Percentiles rank a stretch among this genome's conserved stretches.
These are phyloP conservation scores for Drosophila varians DNA, from an alignment of 1,140 invertebrate genomes.

Conservation along the genomic window DNA sequence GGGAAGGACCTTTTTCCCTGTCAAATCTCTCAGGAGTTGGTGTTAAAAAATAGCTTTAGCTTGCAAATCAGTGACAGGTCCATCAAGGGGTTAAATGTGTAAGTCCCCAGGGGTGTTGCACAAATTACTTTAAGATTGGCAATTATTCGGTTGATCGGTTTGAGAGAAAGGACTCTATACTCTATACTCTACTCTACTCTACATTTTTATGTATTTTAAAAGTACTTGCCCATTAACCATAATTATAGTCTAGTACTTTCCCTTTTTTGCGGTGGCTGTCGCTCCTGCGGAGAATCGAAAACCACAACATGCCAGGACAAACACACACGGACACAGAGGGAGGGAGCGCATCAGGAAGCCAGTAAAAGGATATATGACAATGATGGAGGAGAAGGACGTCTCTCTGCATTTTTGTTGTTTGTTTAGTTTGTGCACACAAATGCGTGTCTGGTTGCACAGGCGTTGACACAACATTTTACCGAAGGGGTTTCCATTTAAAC, in stretches of 20 bases:
- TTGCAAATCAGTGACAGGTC: neutral
- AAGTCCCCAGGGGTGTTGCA: neutral
- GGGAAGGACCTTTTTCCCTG: neutral
- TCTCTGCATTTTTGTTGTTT: neutral
- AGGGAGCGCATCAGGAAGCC: slow-evolving; percentile 34
- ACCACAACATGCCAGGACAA: slow-evolving; percentile 26
- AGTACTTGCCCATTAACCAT: neutral
- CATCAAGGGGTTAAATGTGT: neutral
- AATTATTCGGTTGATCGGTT: neutral
- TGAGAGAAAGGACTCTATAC: neutral
- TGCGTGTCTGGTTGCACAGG: neutral
- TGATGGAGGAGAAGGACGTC: slow-evolving; percentile 2
- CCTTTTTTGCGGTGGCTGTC: slow-evolving; percentile 8
- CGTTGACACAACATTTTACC: neutral
- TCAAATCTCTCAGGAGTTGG: neutral
- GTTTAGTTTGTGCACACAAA: slow-evolving; percentile 32
- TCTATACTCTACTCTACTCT: no score
- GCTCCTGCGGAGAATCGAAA: slow-evolving; percentile 24
- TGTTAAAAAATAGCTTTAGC: neutral
- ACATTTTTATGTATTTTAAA: neutral
- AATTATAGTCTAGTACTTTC: neutral
- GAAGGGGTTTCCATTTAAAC: neutral
- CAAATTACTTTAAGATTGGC: neutral
- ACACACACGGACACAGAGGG: slow-evolving; percentile 6
- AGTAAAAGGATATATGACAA: slow-evolving; percentile 40